Conservation (phyloP, 2,888 invertebrate genomes). For the Ganaspis brasiliensis region DNA sequence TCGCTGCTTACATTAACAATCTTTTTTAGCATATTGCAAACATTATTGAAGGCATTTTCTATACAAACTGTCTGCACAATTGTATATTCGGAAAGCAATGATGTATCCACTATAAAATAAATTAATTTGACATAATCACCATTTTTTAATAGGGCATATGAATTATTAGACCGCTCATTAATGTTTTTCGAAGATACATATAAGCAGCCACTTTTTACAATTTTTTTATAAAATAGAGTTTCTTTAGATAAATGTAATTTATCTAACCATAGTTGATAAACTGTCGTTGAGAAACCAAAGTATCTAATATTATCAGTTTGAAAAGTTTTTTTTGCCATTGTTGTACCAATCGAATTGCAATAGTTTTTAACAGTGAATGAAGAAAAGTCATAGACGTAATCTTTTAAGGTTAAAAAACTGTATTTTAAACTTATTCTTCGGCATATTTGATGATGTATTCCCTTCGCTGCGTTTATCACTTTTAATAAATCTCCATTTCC, state of each 20-base stretch:
- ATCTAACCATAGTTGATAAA: too few species aligned
- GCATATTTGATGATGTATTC: constrained; percentile 24
- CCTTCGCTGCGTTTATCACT: not conserved
- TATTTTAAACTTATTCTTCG: constrained; percentile 31
- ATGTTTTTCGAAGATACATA: constrained; percentile 11
- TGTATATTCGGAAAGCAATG: constrained; percentile 34
- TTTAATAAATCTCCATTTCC: not conserved
- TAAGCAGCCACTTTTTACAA: too few species aligned
- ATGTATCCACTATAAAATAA: constrained; percentile 42
- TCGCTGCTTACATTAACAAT: constrained; percentile 9
- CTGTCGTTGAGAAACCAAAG: too few species aligned
- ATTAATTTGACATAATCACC: constrained; percentile 38
- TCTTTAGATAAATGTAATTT: too few species aligned
- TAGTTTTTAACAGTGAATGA: constrained; percentile 23
- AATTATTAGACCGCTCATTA: constrained; percentile 39
- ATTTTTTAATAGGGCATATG: constrained; percentile 41
- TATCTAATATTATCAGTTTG: not conserved
- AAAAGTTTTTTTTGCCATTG: not conserved
- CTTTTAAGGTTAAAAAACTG: constrained; percentile 19
- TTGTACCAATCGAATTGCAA: constrained; percentile 4
- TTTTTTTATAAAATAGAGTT: too few species aligned
- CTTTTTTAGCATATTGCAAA: constrained; percentile 35
- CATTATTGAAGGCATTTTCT: constrained; percentile 16
- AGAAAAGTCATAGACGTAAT: constrained; percentile 12
- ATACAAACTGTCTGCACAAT: constrained; percentile 33